These are phyloP conservation scores for Caradrina clavipalpis DNA, from an alignment of 2,888 invertebrate species.

Conservation along the genomic window DNA sequence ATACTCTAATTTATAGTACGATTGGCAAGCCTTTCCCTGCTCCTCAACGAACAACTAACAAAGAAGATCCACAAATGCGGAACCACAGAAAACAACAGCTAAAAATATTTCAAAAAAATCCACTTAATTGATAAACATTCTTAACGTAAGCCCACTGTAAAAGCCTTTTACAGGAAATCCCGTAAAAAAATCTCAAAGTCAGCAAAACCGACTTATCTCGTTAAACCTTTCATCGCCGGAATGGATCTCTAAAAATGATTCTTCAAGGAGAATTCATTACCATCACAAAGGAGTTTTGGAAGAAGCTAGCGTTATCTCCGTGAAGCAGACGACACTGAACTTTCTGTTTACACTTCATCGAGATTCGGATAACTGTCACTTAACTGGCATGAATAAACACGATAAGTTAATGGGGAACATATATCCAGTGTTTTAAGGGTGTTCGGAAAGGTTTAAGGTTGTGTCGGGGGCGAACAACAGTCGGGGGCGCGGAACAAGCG, in stretches of 20 bases:
- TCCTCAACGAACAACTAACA: too few relatives aligned
- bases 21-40: too few relatives aligned
- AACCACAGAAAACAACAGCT: too few relatives aligned
- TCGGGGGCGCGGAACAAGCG: too few relatives aligned
- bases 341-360: constrained; percentile 45
- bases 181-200: constrained; percentile 23
- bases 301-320: constrained; percentile 57
- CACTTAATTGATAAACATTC: constrained; percentile 21
- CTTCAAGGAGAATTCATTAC: constrained; percentile 67
- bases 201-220: constrained; percentile 29
- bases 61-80: too few relatives aligned
- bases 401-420: constrained; percentile 35
- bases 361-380: constrained; percentile 25
- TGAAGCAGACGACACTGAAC: constrained; percentile 39
- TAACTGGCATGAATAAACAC: constrained; percentile 36
- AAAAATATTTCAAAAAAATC: not conserved
- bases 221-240: constrained; percentile 41
- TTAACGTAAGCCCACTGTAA: constrained; percentile 21
- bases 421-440: constrained; percentile 12
- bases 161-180: constrained; percentile 27
- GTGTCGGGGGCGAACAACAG: too few relatives aligned
- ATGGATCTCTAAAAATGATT: constrained; percentile 65
- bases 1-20: too few relatives aligned
- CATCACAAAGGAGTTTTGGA: constrained; percentile 68
- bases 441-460: constrained; percentile 12